These are phyloP conservation scores for Notospermus geniculatus DNA, from an alignment of 1,140 invertebrate species.

Conservation along the genomic window DNA sequence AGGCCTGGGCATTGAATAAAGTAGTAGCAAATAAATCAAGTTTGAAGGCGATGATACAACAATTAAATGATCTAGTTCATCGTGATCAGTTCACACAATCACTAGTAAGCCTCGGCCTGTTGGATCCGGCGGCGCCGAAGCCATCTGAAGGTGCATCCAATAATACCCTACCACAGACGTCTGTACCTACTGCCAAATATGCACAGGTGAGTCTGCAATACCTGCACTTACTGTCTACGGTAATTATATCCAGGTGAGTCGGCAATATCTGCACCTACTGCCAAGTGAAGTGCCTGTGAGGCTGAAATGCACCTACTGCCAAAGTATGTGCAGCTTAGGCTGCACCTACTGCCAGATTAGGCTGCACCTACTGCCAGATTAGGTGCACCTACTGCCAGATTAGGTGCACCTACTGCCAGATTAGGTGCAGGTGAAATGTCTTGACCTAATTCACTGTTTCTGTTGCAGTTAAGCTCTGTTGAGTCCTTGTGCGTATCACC, in stretches of 20 bases:
- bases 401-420: too few species aligned
- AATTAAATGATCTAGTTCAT: conserved; percentile 61
- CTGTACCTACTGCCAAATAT: conserved; percentile 25
- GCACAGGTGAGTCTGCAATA: conserved; percentile 26
- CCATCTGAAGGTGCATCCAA: conserved; percentile 6
- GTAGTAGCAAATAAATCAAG: conserved; percentile 58
- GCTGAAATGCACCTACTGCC: too few species aligned
- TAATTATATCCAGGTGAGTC: too few species aligned
- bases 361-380: too few species aligned
- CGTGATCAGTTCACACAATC: conserved; percentile 64
- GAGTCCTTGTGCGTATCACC: conserved; percentile 65
- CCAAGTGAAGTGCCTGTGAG: too few species aligned
- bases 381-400: too few species aligned
- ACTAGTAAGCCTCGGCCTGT: conserved; percentile 59
- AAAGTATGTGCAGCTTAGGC: too few species aligned
- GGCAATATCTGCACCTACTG: too few species aligned
- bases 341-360: too few species aligned
- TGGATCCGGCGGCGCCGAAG: conserved; percentile 42
- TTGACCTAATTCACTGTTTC: too few species aligned
- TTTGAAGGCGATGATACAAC: conserved; percentile 37
- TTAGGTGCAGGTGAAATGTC: too few species aligned
- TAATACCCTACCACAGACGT: neutral
- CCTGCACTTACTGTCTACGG: neutral
- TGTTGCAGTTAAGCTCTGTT: conserved; percentile 65
- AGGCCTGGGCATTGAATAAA: conserved; percentile 62